These are phyloP conservation scores for Catharus fuscescens DNA, from an alignment of 2,113 vertebrate species.

Conservation along the genomic window DNA sequence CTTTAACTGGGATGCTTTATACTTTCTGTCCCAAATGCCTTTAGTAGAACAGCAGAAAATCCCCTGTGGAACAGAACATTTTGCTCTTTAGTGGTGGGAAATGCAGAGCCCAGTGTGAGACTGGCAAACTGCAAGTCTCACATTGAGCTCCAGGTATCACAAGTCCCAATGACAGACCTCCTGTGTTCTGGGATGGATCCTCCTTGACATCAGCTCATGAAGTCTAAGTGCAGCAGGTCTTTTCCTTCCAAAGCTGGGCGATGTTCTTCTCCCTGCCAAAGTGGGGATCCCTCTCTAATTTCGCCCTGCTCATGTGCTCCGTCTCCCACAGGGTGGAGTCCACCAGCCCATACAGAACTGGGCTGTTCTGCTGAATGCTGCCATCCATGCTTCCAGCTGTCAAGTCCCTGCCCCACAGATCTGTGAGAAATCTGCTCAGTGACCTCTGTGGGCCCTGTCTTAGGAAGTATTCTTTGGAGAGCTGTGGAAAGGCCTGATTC, in stretches of 20 bases:
- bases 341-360: neutral
- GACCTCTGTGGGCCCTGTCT: neutral
- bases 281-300: neutral
- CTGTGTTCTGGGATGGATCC: neutral
- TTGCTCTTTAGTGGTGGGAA: neutral
- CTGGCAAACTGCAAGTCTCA: neutral
- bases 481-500: neutral
- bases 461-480: neutral
- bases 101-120: neutral
- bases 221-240: neutral
- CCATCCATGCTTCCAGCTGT: neutral
- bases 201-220: neutral
- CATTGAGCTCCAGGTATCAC: neutral
- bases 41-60: neutral
- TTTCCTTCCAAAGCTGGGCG: neutral
- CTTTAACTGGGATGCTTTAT: neutral
- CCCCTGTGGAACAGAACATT: neutral
- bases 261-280: neutral
- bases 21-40: neutral
- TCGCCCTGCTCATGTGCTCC: neutral
- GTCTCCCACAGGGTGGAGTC: neutral
- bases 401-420: neutral
- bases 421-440: neutral
- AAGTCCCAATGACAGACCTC: neutral
- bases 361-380: accelerated